Conservation (phyloP, 2,888 invertebrate genomes). For the Orthonychiurus folsomi region DNA sequence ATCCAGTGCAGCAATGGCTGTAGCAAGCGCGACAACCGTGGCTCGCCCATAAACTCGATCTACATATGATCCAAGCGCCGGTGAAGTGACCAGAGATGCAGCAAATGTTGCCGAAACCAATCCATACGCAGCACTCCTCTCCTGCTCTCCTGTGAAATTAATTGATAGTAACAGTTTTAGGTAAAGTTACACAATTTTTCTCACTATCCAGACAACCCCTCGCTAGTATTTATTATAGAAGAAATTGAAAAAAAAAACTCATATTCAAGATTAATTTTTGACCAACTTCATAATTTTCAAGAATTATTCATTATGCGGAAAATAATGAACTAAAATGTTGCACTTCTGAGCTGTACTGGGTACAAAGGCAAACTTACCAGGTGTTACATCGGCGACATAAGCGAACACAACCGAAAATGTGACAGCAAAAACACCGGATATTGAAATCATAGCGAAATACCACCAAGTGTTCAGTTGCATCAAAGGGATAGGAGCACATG, state of each 20-base stretch:
- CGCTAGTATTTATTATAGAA: too few relatives aligned
- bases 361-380: conserved; percentile 22
- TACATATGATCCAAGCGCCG: conserved; percentile 72
- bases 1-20: conserved; percentile 86
- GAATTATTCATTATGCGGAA: background rate
- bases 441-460: conserved; percentile 99
- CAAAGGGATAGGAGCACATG: conserved; percentile 95
- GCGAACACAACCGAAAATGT: conserved; percentile 99
- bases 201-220: background rate
- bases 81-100: conserved; percentile 96
- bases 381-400: conserved; percentile 96
- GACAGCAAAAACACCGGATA: conserved; percentile 97
- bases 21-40: conserved; percentile 87
- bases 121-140: conserved; percentile 90
- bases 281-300: too few relatives aligned
- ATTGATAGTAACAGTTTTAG: background rate
- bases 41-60: conserved; percentile 74
- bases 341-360: background rate
- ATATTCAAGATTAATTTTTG: too few relatives aligned
- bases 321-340: background rate
- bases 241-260: too few relatives aligned
- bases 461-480: conserved; percentile 99
- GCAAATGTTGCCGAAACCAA: conserved; percentile 98
- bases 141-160: conserved; percentile 65
- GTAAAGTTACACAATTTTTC: background rate